phyloP scores from a whole-genome alignment of 1,140 invertebrate species.

The Nymphalis io region DNA sequence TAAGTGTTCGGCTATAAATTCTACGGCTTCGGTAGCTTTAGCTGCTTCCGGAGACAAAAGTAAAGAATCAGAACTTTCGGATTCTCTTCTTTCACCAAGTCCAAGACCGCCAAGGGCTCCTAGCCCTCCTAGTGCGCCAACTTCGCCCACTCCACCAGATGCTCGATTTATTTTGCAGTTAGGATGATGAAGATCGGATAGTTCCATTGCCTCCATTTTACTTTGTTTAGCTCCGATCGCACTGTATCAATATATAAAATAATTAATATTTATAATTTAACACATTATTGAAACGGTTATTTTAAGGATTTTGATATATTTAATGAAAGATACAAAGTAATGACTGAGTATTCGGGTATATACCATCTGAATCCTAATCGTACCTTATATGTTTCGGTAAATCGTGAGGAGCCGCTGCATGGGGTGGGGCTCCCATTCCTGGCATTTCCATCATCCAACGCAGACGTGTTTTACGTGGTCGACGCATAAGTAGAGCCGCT shows the following conservation, averaged over 20 bases:
- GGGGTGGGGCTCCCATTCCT: conserved; percentile 89
- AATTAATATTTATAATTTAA: too few relatives aligned
- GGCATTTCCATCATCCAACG: conserved; percentile 99
- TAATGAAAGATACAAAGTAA: too few relatives aligned
- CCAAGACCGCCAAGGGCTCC: conserved; percentile 80
- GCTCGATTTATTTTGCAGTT: conserved; percentile 97
- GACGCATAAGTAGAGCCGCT: conserved; percentile 92
- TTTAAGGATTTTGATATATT: background rate
- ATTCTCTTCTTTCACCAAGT: conserved; percentile 88
- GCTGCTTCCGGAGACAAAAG: conserved; percentile 94
- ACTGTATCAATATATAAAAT: conserved; percentile 47
- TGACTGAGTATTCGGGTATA: too few relatives aligned
- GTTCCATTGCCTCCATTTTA: conserved; percentile 95
- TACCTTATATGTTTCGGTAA: conserved; percentile 89
- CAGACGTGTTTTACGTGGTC: conserved; percentile 94
- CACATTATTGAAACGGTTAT: conserved; percentile 14
- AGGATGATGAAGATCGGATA: conserved; percentile 96
- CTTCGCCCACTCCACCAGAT: conserved; percentile 87
- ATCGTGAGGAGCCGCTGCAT: conserved; percentile 89
- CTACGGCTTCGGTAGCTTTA: conserved; percentile 97
- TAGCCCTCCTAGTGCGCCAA: conserved; percentile 80
- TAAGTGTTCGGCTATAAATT: conserved; percentile 98
- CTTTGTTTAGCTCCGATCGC: conserved; percentile 83
- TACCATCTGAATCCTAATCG: too few relatives aligned
- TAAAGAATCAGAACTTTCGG: conserved; percentile 94